These are phyloP conservation scores for Rallus crepitans DNA, from an alignment of 2,797 vertebrate genomes.

Conservation along the genomic window DNA sequence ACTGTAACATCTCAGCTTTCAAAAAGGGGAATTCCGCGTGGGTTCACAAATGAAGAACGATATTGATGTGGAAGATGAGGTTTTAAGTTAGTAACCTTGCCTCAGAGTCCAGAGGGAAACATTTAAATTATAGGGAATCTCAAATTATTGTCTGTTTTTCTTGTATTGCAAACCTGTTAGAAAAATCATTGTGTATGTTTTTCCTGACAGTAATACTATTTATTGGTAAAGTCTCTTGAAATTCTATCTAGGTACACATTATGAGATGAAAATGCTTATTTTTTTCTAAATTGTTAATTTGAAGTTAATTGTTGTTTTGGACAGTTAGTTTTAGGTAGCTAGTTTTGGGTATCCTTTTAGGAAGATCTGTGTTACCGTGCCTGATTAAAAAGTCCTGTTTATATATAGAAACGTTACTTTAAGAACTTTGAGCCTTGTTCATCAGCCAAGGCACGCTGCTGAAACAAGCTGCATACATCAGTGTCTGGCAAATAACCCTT, in stretches of 20 bases:
- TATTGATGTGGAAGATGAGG: not conserved
- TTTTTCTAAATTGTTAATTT: not conserved
- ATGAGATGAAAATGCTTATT: not conserved
- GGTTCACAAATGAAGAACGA: not conserved
- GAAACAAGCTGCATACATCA: not conserved
- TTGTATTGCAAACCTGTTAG: not conserved
- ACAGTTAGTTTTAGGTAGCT: not conserved
- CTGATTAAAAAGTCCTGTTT: not conserved
- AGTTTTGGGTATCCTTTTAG: not conserved
- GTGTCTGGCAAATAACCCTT: not conserved
- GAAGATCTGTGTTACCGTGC: not conserved
- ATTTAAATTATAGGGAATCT: not conserved
- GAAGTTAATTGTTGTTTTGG: not conserved
- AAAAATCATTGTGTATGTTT: not conserved
- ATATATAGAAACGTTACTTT: not conserved
- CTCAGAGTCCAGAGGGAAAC: not conserved
- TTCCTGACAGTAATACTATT: not conserved
- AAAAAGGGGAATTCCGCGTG: not conserved
- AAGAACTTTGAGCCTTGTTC: not conserved
- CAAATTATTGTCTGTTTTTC: not conserved
- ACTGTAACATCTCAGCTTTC: not conserved
- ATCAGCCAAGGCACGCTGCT: not conserved
- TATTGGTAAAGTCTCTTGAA: not conserved
- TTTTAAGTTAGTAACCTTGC: not conserved
- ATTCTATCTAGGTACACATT: not conserved